Conservation (phyloP, 2,888 invertebrate species). For the Nephrotoma flavescens region DNA sequence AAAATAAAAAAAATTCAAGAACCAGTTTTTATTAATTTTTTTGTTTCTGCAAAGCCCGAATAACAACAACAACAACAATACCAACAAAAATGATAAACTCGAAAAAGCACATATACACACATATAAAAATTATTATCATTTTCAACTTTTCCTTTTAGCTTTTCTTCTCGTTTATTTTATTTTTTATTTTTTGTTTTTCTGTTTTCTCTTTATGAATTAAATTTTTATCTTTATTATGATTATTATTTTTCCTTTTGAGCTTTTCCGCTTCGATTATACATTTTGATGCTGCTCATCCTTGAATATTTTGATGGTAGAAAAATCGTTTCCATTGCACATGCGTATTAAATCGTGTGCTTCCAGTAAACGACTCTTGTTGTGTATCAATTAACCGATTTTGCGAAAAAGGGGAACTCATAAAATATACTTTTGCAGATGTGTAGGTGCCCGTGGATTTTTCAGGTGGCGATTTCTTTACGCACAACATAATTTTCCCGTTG, state of each 20-base stretch:
- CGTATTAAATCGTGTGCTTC: not conserved
- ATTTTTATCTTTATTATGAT: not conserved
- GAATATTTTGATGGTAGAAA: not conserved
- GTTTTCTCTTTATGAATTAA: not conserved
- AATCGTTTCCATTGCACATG: not conserved
- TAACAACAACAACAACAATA: not conserved
- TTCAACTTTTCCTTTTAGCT: not conserved
- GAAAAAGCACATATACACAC: not conserved
- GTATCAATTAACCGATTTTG: not conserved
- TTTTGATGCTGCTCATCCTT: not conserved
- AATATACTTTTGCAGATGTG: not conserved
- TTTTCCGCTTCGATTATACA: not conserved
- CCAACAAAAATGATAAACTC: not conserved
- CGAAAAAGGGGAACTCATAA: not conserved
- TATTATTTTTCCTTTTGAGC: not conserved
- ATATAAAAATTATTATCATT: not conserved
- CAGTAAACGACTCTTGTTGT: not conserved
- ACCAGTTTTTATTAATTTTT: not conserved
- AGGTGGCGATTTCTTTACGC: not conserved
- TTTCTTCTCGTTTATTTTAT: not conserved
- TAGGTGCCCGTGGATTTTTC: not conserved
- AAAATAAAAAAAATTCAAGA: not conserved
- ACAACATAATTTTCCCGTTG: not conserved
- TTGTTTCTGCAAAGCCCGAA: not conserved
- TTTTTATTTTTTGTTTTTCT: not conserved